phyloP scores from a whole-genome alignment of 2,888 invertebrate genomes.

The Athripsodes cinereus region DNA sequence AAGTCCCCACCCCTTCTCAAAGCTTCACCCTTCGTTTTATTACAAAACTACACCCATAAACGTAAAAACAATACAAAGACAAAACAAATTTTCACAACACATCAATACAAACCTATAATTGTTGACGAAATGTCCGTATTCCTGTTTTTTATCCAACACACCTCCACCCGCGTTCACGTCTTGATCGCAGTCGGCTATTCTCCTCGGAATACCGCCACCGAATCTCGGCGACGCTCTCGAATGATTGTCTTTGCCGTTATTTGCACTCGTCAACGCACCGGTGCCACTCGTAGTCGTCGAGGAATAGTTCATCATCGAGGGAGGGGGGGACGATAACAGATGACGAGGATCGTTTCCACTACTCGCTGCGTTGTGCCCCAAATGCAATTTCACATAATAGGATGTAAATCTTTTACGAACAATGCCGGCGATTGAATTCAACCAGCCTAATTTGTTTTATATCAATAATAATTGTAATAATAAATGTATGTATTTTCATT shows the following conservation, averaged over 20 bases:
- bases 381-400: constrained; percentile 70
- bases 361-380: constrained; percentile 43
- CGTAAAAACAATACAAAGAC: background rate
- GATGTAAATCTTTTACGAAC: constrained; percentile 77
- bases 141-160: constrained; percentile 19
- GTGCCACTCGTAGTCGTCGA: too few species aligned
- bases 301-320: constrained; percentile 30
- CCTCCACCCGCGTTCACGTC: constrained; percentile 45
- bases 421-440: constrained; percentile 62
- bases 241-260: background rate
- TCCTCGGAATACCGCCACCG: constrained; percentile 8
- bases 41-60: too few species aligned
- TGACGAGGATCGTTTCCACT: constrained; percentile 1
- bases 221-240: background rate
- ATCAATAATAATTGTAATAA: too few species aligned
- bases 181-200: constrained; percentile 30
- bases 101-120: constrained; percentile 13
- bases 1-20: too few species aligned
- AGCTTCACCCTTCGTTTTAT: too few species aligned
- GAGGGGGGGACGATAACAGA: background rate
- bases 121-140: constrained; percentile 19
- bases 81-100: background rate
- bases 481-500: too few species aligned
- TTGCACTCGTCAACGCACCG: background rate
- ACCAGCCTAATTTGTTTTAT: constrained; percentile 46